A percentile compares a stretch with the other conserved stretches of the same genome.
phyloP scores from a whole-genome alignment of 2,113 vertebrate genomes.

The Crotalus viridis region DNA sequence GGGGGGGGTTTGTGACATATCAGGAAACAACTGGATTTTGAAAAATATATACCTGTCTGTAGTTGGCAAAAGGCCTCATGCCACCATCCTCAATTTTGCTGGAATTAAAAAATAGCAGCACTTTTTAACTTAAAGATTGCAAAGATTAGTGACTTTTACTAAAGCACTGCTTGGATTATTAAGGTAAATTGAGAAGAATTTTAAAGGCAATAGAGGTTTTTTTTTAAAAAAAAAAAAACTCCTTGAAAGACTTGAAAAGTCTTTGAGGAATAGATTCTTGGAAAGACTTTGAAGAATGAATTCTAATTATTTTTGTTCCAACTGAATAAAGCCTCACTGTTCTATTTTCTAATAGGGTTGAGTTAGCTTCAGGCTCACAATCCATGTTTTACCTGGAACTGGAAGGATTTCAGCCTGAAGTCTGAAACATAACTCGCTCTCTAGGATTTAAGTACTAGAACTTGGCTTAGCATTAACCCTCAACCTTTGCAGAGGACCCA shows the following conservation, averaged over 20 bases:
- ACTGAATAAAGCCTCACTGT: background rate
- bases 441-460: background rate
- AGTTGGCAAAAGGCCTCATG: background rate
- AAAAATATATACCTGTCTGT: background rate
- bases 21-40: background rate
- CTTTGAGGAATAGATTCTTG: background rate
- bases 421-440: background rate
- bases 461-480: background rate
- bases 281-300: background rate
- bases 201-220: background rate
- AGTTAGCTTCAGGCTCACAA: background rate
- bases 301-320: background rate
- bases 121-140: background rate
- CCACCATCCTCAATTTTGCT: background rate
- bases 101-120: background rate
- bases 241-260: background rate
- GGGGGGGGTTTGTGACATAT: background rate
- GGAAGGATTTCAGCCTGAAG: background rate
- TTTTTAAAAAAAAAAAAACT: background rate
- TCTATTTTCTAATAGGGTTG: background rate
- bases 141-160: background rate
- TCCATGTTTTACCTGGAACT: background rate
- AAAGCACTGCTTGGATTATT: background rate
- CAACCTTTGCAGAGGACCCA: background rate
- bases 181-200: background rate